Evolutionary conservation across 1,140 invertebrate species (phyloP).

Genomic region (Drosophila nigromelanica): DNA sequence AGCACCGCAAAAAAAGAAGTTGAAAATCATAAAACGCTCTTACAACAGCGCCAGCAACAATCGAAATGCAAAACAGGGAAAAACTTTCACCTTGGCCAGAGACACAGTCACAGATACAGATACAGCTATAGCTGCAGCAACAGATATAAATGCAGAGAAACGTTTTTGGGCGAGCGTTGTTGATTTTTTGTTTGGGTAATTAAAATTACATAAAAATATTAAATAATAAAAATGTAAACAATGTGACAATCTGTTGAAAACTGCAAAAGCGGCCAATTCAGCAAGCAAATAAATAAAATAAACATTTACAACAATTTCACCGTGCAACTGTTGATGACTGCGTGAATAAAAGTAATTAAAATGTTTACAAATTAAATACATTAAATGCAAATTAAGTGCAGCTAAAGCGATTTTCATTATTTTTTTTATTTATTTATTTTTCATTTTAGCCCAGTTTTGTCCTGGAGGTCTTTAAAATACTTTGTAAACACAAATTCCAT

Average conservation of each 20-base stretch:
- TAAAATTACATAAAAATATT: constrained; percentile 40
- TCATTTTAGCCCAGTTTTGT: neutral
- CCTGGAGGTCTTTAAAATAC: neutral
- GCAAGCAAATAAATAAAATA: constrained; percentile 23
- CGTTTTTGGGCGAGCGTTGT: constrained; percentile 22
- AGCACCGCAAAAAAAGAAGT: constrained; percentile 7
- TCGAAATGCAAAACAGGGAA: constrained; percentile 37
- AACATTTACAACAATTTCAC: constrained; percentile 22
- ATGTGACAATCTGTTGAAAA: constrained; percentile 24
- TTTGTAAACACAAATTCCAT: neutral
- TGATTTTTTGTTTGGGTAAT: neutral
- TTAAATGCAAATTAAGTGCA: constrained; percentile 42
- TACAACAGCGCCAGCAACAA: constrained; percentile 29
- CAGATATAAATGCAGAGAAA: constrained; percentile 9
- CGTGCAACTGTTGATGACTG: neutral
- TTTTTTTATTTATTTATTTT: neutral
- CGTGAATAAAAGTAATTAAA: constrained; percentile 50
- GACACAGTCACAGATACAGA: constrained; percentile 3
- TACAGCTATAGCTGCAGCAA: constrained; percentile 6
- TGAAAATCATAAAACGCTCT: constrained; percentile 26
- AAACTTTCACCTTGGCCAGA: constrained; percentile 50
- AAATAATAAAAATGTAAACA: constrained; percentile 26
- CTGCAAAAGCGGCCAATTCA: constrained; percentile 6
- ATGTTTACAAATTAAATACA: constrained; percentile 53
- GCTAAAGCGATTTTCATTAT: constrained; percentile 26